phyloP scores from a whole-genome alignment of 2,888 invertebrate species.

The Thalpophila matura region DNA sequence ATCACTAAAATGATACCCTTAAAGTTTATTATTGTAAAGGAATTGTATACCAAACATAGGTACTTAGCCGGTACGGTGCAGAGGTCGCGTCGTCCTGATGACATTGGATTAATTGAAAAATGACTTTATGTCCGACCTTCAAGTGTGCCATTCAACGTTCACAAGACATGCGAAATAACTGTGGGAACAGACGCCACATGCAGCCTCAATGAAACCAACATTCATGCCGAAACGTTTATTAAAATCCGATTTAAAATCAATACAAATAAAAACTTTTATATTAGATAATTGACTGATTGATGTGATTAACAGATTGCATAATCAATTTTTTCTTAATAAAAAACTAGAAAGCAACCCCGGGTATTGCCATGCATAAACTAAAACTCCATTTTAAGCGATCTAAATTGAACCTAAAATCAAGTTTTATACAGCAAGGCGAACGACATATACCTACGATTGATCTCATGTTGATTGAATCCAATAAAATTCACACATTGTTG shows the following conservation, averaged over 20 bases:
- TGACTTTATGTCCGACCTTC: constrained; percentile 85
- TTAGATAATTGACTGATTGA: constrained; percentile 61
- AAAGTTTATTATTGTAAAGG: constrained; percentile 70
- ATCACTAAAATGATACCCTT: constrained; percentile 65
- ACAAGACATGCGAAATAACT: constrained; percentile 72
- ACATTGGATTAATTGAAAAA: constrained; percentile 89
- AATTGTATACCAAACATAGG: constrained; percentile 62
- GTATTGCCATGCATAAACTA: constrained; percentile 88
- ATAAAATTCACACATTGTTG: constrained; percentile 79
- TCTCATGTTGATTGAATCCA: constrained; percentile 69
- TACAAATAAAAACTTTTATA: constrained; percentile 69
- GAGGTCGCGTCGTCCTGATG: constrained; percentile 84
- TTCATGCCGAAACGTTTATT: constrained; percentile 86
- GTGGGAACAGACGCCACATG: constrained; percentile 74
- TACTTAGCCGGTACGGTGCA: constrained; percentile 72
- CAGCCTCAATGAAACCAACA: constrained; percentile 69
- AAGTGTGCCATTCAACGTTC: constrained; percentile 75
- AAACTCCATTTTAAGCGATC: constrained; percentile 86
- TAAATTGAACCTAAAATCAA: constrained; percentile 84
- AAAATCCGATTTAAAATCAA: constrained; percentile 76
- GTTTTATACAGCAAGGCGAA: constrained; percentile 85
- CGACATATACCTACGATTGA: constrained; percentile 75
- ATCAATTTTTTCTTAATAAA: constrained; percentile 88
- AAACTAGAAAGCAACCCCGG: constrained; percentile 88
- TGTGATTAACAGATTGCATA: constrained; percentile 84